Conservation (phyloP, 2,113 vertebrate species). For the Tragelaphus strepsiceros region DNA sequence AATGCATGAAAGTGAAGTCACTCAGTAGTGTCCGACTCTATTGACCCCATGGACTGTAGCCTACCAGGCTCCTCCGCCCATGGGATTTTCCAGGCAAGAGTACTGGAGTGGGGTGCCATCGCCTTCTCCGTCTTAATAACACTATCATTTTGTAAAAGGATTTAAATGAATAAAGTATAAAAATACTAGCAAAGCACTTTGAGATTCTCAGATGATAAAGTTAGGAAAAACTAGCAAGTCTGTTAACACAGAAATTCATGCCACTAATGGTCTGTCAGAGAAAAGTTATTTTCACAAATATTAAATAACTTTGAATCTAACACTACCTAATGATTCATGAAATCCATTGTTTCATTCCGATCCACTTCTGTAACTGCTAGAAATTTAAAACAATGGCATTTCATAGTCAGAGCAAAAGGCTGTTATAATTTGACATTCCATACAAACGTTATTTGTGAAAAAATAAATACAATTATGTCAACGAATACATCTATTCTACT, state of each 20-base stretch:
- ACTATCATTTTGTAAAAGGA: background rate
- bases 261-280: background rate
- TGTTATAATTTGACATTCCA: conserved; percentile 7
- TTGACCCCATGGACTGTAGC: too few relatives aligned
- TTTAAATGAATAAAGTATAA: background rate
- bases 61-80: too few relatives aligned
- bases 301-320: conserved; percentile 23
- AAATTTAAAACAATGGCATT: conserved; percentile 21
- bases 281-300: conserved; percentile 27
- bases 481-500: background rate
- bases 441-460: background rate
- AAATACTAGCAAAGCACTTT: background rate
- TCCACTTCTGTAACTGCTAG: background rate
- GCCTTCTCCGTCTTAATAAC: background rate
- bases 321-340: conserved; percentile 13
- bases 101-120: too few relatives aligned
- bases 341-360: conserved; percentile 30
- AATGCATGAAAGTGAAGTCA: too few relatives aligned
- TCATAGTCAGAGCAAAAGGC: background rate
- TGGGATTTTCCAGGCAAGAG: too few relatives aligned
- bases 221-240: background rate
- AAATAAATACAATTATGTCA: background rate
- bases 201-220: background rate
- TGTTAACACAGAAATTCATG: conserved; percentile 8
- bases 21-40: too few relatives aligned